Evolutionary conservation across 2,888 invertebrate genomes (phyloP).

Genomic region (Ochropleura leucogaster): DNA sequence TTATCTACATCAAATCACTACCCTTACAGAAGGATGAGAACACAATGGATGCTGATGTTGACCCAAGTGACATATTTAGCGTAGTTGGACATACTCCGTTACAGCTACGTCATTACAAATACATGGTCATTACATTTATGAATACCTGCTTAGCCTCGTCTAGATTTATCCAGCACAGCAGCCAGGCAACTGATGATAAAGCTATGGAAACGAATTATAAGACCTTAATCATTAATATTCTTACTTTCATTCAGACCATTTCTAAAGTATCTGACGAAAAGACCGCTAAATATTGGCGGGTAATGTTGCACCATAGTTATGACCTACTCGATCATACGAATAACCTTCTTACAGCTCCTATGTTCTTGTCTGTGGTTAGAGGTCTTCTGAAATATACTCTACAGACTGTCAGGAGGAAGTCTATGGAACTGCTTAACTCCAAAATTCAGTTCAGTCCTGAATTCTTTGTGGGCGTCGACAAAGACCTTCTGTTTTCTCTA

Average conservation of each 20-base stretch:
- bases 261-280: conserved; percentile 92
- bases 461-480: conserved; percentile 90
- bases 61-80: conserved; percentile 91
- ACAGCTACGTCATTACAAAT: conserved; percentile 96
- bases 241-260: conserved; percentile 92
- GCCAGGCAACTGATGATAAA: conserved; percentile 85
- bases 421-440: conserved; percentile 95
- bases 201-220: conserved; percentile 92
- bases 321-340: conserved; percentile 95
- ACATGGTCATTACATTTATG: conserved; percentile 94
- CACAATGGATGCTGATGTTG: conserved; percentile 81
- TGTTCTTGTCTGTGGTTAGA: conserved; percentile 95
- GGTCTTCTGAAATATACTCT: conserved; percentile 93
- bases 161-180: conserved; percentile 92
- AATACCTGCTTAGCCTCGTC: conserved; percentile 92
- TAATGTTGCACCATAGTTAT: conserved; percentile 94
- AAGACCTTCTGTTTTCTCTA: conserved; percentile 89
- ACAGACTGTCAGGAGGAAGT: conserved; percentile 93
- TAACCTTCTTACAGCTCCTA: conserved; percentile 93
- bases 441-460: conserved; percentile 93
- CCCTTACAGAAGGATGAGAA: conserved; percentile 92
- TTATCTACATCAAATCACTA: conserved; percentile 92
- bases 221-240: conserved; percentile 92
- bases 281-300: conserved; percentile 95
- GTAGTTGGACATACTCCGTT: conserved; percentile 92